Base-by-base conservation (phyloP, 2,113 vertebrate species). In the Pseudorectes ferrugineus region DNA sequence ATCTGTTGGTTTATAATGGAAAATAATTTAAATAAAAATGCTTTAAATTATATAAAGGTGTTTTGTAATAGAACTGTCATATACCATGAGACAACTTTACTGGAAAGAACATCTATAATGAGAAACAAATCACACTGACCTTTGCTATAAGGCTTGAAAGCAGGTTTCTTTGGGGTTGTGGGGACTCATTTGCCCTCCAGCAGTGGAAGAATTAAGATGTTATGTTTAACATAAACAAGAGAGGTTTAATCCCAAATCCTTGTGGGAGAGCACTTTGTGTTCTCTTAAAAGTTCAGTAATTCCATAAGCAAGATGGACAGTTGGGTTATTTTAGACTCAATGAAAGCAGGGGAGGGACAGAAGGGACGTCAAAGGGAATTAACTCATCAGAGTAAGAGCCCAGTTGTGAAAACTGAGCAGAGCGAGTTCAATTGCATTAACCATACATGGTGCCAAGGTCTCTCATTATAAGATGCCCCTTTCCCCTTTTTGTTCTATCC, bases 251-350 rank as follows among this genome's bases (percentile, higher is more conserved):
- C 93, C 88, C 86, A 95, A 95, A 94, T 94, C 92, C 93, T 95
- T 72, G 70, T 93, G 91, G 88, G 78, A 94, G 85, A 90, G 79
- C 95, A 93, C 91, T 97, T 96, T 94, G 81, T 96, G 89, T 93
- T 94, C 92, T 80, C 85, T 95, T 75, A 43, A 87, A 94, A 92
- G 83, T 97, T 93, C 91, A 92, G 75, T 97, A 96, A 97, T 94
- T 96, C 93, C 93, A 83, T 96, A 96, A 96, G 92, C 87, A 96
- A 96, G 95, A 94, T 92, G 81, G 95, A 96, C 95, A 93, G 84
- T 81, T 91, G 25, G 46, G 68, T 96, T 96, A 93, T 92, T 94
- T 95, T 94, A 92, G 84, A 65, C 93, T 96, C 68, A 77, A 2
- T 5, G 14, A 78, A 84, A 92, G 43, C 75, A 72, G 59, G 66